Base-by-base conservation (phyloP, 2,888 invertebrate genomes). In the Epinotia brunnichana region DNA sequence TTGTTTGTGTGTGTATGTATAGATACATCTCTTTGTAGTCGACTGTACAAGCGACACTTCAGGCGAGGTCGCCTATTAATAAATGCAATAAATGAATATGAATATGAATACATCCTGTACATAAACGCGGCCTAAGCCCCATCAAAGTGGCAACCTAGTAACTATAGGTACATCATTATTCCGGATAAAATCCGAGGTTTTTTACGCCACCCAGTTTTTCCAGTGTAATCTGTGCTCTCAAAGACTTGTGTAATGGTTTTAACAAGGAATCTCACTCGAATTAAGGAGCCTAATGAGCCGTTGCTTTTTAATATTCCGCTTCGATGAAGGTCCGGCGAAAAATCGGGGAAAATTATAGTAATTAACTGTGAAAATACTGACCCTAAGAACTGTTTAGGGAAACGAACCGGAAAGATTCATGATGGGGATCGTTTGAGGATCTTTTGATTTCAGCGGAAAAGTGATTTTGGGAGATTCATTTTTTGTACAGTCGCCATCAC, bases 291-390 rank as follows among this genome's bases (percentile, higher is more conserved):
- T 75, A 79, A 77, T 77, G 76, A 77, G 74, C 73, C 77, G 60
- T 77, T 74, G 63, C 75, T 76, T 77, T 77, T 77, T 76, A 77
- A 79, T 76, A 75, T 77, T 76, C 74, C 66, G 73, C 73, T 63
- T 59, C 68, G 44, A 69, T 59, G 73, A 69, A 44, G 39, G n/a
- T 3, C 15, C 35, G 51, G 56, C 41, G 68, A 69, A 73, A 72
- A 73, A 73, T 73, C 69, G 62, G 48, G 39, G 44, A 21, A 59
- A 63, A 63, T 73, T 69, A 68, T 41, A 63, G 29, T 69, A 73
- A 73, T 73, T 73, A 73, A 73, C 73, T 63, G 73, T 29, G n/a
- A 73, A 70, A 73, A 73, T 73, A 73, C 62, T 57, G 63, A 51
- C 73, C 51, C 67, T 53, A 4, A 56, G 72, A 67, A 68, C 70